A percentile compares a stretch with the other conserved stretches of the same genome.
Evolutionary conservation across 30 jellyfish, hydroid and myxozoan species (phyloP).

Genomic region (Turritopsis dohrnii): DNA sequence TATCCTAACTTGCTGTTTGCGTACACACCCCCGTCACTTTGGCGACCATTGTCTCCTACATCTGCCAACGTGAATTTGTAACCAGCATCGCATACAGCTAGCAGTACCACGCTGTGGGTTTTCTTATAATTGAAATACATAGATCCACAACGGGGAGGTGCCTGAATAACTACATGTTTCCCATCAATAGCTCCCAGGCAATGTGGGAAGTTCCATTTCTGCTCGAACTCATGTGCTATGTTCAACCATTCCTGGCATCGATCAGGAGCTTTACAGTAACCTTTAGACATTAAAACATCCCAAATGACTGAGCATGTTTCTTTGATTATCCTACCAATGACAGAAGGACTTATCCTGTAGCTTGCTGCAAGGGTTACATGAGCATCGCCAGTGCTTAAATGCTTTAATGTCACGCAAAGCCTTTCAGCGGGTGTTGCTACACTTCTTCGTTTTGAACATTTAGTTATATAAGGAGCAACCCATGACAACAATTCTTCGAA

Average conservation of each 20-base stretch:
- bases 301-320: not conserved
- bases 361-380: constrained; percentile 32
- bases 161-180: constrained; percentile 31
- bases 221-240: constrained; percentile 19
- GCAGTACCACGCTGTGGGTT: constrained; percentile 24
- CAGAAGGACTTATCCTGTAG: constrained; percentile 26
- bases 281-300: not conserved
- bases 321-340: constrained; percentile 1
- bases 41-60: constrained; percentile 27
- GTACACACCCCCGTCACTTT: constrained; percentile 42
- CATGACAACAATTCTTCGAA: constrained; percentile 22
- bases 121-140: constrained; percentile 29
- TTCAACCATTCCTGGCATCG: not conserved
- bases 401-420: constrained; percentile 17
- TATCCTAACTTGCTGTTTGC: constrained; percentile 25
- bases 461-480: constrained; percentile 29
- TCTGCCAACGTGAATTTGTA: constrained; percentile 13
- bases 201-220: constrained; percentile 36
- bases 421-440: constrained; percentile 24
- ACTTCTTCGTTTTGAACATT: constrained; percentile 9
- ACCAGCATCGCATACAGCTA: constrained; percentile 29
- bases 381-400: constrained; percentile 30
- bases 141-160: constrained; percentile 9
- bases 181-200: constrained; percentile 37
- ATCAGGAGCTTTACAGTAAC: not conserved